Evolutionary conservation across 2,888 invertebrate genomes (phyloP), one percentile per base, ranked within the genome.

Genomic region (Drosophila paranaensis): DNA sequence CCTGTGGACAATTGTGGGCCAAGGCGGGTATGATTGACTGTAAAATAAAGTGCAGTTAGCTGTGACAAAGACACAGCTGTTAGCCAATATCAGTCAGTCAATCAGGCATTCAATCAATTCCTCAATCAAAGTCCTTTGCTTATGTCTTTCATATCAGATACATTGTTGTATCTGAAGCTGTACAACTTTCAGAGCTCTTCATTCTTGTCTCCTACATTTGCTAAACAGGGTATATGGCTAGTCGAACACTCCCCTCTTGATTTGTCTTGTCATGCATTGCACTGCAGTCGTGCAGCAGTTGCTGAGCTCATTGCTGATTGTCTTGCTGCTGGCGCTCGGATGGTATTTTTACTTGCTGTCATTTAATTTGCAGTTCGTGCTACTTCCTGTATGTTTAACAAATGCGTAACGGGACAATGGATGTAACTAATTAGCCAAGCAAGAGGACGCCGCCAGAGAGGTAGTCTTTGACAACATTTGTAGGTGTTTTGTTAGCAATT

Each of bases 301-400:
- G 55, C 71, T 63, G 48, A 51, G 62, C 69, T 63, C 50, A 64
- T 78, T 76, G 75, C 61, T 56, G 30, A 56, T 60, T 57, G 37
- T 55, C 55, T 42, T 42, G 10, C 33, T 55, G 40, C 20, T 54
- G 56, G 13, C 37, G 14, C 20, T 39, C 35, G 33, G 33, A 39
- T 65, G 46, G 54, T 48, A 43, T 48, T 53, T 43, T 60, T 43
- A 48, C 51, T 25, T 27, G 42, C 65, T 62, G 63, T 55, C 56
- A 67, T 77, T 71, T 64, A 67, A 76, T 76, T 77, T 62, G 62
- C 82, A 68, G 77, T 82, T 79, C 72, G 79, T 72, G 40, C 35
- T 62, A 68, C 61, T 85, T 89, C 75, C 88, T 77, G 69, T 88
- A 73, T 85, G 56, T 77, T 77, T 81, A 73, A 58, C 51, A 65